phyloP scores from a whole-genome alignment of 2,888 invertebrate genomes.

The Caenorhabditis sulstoni region DNA sequence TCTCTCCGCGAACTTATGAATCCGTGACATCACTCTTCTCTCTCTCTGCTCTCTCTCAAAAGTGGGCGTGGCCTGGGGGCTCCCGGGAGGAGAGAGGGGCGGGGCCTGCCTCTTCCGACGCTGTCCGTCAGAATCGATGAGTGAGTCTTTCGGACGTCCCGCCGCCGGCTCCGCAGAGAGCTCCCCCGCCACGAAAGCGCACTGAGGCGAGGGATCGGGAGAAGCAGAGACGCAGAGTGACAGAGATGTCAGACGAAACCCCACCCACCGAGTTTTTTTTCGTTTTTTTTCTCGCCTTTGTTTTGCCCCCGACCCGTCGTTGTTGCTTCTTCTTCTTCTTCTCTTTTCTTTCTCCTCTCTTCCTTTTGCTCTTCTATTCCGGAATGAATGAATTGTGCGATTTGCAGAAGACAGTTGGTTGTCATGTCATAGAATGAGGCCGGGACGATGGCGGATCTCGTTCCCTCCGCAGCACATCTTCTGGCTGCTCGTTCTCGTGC shows the following conservation, averaged over 20 bases:
- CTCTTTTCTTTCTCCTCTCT: slow-evolving; percentile 7
- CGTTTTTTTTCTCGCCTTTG: slow-evolving; percentile 46
- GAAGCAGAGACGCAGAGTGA: slow-evolving; percentile 36
- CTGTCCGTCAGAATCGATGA: slow-evolving; percentile 57
- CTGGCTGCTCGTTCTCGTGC: slow-evolving; percentile 18
- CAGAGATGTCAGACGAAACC: slow-evolving; percentile 52
- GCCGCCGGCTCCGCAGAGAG: slow-evolving; percentile 5
- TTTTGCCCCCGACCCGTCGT: slow-evolving; percentile 27
- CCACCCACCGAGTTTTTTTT: slow-evolving; percentile 51
- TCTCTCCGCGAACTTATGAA: not conserved
- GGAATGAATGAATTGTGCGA: not conserved
- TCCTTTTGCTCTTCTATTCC: slow-evolving; percentile 5
- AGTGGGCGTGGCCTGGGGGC: slow-evolving; percentile 37
- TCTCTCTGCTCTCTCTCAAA: slow-evolving; percentile 13
- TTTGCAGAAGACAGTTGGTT: slow-evolving; percentile 27
- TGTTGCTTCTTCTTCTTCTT: slow-evolving; percentile 27
- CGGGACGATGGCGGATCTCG: slow-evolving; percentile 41
- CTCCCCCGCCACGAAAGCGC: no score
- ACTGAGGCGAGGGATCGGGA: slow-evolving; percentile 21
- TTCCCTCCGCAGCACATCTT: slow-evolving; percentile 14
- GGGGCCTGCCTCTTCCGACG: slow-evolving; percentile 44
- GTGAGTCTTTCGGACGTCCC: slow-evolving; percentile 52
- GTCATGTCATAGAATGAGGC: slow-evolving; percentile 55
- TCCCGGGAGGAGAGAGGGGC: slow-evolving; percentile 43
- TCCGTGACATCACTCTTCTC: not conserved